A percentile compares a stretch with the other conserved stretches of the same genome.
phyloP scores from a whole-genome alignment of 2,113 vertebrate genomes.

The Phaetusa simplex region DNA sequence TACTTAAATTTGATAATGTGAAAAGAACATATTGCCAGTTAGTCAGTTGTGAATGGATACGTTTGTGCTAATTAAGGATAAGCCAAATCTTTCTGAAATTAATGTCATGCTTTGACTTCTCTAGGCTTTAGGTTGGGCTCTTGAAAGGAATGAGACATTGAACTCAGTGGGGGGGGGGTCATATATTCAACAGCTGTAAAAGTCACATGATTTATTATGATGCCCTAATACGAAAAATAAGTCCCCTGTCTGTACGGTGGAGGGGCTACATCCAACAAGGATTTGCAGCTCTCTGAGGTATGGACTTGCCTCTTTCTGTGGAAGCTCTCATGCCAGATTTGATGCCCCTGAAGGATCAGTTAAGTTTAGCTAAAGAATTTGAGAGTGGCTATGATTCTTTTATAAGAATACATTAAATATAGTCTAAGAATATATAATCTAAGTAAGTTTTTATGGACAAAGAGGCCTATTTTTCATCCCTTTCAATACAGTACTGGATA shows the following conservation, averaged over 20 bases:
- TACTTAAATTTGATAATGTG: not conserved
- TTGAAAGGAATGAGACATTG: not conserved
- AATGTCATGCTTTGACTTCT: not conserved
- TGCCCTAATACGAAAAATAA: not conserved
- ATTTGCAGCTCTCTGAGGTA: not conserved
- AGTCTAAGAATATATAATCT: not conserved
- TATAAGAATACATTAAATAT: not conserved
- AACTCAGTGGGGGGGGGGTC: not conserved
- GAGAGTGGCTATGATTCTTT: not conserved
- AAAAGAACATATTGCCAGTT: not conserved
- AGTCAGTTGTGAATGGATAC: not conserved
- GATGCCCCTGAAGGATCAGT: not conserved
- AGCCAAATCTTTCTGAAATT: not conserved
- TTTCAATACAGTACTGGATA: not conserved
- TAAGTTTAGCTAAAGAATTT: slow-evolving; percentile 2
- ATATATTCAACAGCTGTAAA: not conserved
- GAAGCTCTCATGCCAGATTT: not conserved
- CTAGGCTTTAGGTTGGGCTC: not conserved
- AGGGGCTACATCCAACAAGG: not conserved
- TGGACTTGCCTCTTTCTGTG: not conserved
- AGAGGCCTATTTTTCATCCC: not conserved
- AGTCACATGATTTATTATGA: not conserved
- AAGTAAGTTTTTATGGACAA: not conserved
- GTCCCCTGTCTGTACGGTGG: not conserved
- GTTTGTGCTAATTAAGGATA: not conserved